Conservation (phyloP, 2,797 vertebrate species). For the Pyrocephalus nanus region DNA sequence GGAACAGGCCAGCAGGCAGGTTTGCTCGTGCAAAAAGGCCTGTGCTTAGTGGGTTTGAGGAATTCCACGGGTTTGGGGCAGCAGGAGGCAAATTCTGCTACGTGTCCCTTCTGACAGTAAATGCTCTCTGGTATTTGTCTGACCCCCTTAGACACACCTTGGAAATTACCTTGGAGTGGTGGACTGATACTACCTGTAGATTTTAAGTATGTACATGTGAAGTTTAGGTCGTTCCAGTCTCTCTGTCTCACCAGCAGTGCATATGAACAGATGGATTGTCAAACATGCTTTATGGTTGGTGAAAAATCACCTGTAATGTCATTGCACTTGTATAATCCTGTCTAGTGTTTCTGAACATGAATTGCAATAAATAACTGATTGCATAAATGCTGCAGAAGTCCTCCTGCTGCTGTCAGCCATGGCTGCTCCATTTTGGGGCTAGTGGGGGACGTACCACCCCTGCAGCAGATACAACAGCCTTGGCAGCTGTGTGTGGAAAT, state of each 20-base stretch:
- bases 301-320: not conserved
- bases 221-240: not conserved
- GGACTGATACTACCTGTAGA: not conserved
- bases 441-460: not conserved
- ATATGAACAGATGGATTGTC: not conserved
- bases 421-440: accelerated
- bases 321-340: not conserved
- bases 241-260: not conserved
- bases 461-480: not conserved
- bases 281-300: not conserved
- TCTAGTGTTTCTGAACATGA: not conserved
- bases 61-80: not conserved
- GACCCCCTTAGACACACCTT: not conserved
- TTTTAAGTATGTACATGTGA: not conserved
- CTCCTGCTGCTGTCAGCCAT: not conserved
- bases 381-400: not conserved
- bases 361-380: not conserved
- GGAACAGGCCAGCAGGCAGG: not conserved
- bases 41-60: not conserved
- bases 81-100: not conserved
- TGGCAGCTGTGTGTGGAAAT: not conserved
- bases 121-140: not conserved
- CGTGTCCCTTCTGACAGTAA: not conserved
- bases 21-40: not conserved
- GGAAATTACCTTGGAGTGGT: not conserved